Percentiles rank a stretch among this genome's conserved stretches.
These are phyloP conservation scores for Dicentrarchus labrax DNA, from an alignment of 2,113 vertebrate genomes.

Conservation along the genomic window DNA sequence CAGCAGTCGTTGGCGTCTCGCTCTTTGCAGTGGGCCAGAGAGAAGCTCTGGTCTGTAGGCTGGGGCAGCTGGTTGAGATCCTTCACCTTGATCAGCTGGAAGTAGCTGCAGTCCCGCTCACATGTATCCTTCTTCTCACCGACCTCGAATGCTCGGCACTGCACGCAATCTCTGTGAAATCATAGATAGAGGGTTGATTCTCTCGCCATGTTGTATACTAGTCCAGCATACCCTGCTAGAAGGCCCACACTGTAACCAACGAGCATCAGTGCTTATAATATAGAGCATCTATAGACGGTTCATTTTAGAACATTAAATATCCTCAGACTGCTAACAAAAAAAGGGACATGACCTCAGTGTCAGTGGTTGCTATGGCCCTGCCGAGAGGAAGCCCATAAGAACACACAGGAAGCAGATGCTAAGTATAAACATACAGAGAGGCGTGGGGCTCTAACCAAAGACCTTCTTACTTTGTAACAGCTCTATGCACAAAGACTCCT, in stretches of 20 bases:
- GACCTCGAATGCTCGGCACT: constrained; percentile 91
- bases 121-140: constrained; percentile 93
- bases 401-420: no score
- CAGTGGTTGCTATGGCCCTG: no score
- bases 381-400: no score
- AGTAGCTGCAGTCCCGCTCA: constrained; percentile 86
- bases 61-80: constrained; percentile 89
- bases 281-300: no score
- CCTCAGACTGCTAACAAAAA: no score
- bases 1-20: constrained; percentile 97
- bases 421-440: no score
- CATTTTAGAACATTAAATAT: no score
- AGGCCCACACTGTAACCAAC: no score
- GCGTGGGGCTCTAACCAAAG: background rate
- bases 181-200: background rate
- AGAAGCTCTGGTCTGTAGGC: constrained; percentile 87
- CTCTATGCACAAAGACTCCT: no score
- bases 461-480: background rate
- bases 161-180: constrained; percentile 91
- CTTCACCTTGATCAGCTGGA: constrained; percentile 86
- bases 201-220: background rate
- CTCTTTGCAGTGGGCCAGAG: constrained; percentile 94
- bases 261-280: no score
- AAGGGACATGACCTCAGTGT: no score
- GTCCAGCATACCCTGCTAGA: no score